Evolutionary conservation across 2,797 vertebrate genomes (phyloP), one percentile per base, ranked within the genome.

Genomic region (Rhinella marina): DNA sequence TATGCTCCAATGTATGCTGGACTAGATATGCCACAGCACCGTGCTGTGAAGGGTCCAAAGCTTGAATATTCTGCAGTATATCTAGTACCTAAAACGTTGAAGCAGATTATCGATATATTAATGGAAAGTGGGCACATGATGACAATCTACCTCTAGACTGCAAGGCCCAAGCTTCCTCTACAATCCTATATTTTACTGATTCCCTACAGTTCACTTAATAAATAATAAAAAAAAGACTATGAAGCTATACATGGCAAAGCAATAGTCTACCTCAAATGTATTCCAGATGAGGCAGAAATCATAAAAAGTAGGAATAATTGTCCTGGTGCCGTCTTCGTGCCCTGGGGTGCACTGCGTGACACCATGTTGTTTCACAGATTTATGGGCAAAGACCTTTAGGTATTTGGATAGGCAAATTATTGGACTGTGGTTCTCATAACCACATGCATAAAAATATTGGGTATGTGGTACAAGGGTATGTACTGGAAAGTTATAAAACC

Each of bases 41-140:
- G 0, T 99, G 98, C 93, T 99, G 98, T 1, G 97, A 98, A 0
- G 98, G 98, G 88, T 99, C 98, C 90, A 99, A 90, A 0, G 96
- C 97, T 90, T 99, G 98, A 87, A 99, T 99, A 85, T 98, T 97
- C 94, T 99, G 98, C 86, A 99, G 94, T 92, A 99, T 99, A 92
- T 99, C 98, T 90, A 99, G 94, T 54, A 99, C 98, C 98, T 99
- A 89, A 91, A 21, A 77, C 59, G 77, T 54, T 84, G 89, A 88
- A 81, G 8, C 77, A 88, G 59, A 73, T 27, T 5, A 86, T 87
- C 77, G 19, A 16, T 3, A 50, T 25, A 8, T n/a, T n/a, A 48
- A 68, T 48, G 3, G 14, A 78, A 48, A 2, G 29, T 11, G 3
- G 3, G 9, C 5, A 11, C 2, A 16, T 59, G 52, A 59, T 5